These are phyloP conservation scores for Erythrocebus patas DNA, from an alignment of 2,113 vertebrate genomes.

Conservation along the genomic window DNA sequence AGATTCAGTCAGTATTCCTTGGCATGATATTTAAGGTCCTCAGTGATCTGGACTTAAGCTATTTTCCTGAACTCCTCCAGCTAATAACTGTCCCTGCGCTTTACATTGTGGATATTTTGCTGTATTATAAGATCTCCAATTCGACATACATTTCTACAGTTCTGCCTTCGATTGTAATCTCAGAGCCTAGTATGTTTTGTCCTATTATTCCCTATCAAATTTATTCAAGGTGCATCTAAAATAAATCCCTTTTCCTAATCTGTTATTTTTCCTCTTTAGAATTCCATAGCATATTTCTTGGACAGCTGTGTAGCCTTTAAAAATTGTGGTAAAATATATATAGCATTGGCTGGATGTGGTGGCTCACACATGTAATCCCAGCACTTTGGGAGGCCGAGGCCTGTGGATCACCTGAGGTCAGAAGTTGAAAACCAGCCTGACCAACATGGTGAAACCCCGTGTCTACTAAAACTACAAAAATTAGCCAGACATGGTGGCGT, in stretches of 20 bases:
- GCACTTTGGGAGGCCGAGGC: no score
- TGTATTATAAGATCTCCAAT: neutral
- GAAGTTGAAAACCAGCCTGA: no score
- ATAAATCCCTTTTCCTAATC: neutral
- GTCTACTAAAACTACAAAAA: no score
- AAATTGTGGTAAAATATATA: neutral
- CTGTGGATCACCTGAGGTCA: no score
- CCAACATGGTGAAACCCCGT: no score
- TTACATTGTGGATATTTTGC: neutral
- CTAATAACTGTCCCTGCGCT: neutral
- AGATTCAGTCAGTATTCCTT: neutral
- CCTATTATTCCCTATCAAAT: neutral
- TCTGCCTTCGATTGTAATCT: neutral
- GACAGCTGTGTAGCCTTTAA: neutral
- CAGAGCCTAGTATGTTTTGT: neutral
- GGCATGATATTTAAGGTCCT: no score
- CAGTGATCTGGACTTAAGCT: neutral
- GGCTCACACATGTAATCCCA: no score
- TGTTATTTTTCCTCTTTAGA: neutral
- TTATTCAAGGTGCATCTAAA: neutral
- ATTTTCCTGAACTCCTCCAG: neutral
- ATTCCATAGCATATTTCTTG: neutral
- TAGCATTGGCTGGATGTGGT: no score
- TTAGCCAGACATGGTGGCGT: no score
- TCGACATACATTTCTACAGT: neutral